Evolutionary conservation across 1,140 invertebrate species (phyloP).

Genomic region (Trachelipus rathkii): DNA sequence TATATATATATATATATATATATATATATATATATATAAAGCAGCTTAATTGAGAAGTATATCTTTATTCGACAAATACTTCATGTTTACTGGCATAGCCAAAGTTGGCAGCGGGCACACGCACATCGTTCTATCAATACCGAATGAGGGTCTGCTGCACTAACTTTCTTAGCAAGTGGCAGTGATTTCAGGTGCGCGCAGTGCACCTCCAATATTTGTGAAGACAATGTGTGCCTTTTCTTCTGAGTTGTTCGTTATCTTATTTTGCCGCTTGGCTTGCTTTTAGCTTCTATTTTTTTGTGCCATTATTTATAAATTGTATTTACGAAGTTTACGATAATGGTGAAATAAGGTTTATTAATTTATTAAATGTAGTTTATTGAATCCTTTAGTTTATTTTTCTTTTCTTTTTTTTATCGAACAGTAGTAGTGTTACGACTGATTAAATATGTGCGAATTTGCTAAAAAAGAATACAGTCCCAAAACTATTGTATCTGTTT

Average conservation of each 20-base stretch:
- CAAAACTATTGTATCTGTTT: not conserved
- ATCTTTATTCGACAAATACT: not conserved
- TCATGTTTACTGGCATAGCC: not conserved
- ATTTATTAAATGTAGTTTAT: not conserved
- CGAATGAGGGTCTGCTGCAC: not conserved
- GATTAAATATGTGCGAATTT: not conserved
- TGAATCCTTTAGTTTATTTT: not conserved
- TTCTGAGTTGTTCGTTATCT: not conserved
- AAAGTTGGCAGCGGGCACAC: not conserved
- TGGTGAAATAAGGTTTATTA: not conserved
- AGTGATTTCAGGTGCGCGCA: not conserved
- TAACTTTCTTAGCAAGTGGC: not conserved
- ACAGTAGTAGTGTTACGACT: not conserved
- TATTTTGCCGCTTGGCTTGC: too few species aligned
- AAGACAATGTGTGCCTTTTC: not conserved
- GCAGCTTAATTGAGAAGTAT: not conserved
- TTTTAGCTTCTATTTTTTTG: not conserved
- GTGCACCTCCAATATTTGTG: not conserved
- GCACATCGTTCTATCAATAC: not conserved
- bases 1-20: not conserved
- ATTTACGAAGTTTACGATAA: not conserved
- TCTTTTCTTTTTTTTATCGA: not conserved
- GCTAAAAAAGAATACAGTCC: too few species aligned
- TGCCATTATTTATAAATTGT: not conserved
- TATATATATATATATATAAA: conserved; percentile 1